Evolutionary conservation across 2,888 invertebrate genomes (phyloP), one percentile per base, ranked within the genome.

Genomic region (Trichopoda pennipes): DNA sequence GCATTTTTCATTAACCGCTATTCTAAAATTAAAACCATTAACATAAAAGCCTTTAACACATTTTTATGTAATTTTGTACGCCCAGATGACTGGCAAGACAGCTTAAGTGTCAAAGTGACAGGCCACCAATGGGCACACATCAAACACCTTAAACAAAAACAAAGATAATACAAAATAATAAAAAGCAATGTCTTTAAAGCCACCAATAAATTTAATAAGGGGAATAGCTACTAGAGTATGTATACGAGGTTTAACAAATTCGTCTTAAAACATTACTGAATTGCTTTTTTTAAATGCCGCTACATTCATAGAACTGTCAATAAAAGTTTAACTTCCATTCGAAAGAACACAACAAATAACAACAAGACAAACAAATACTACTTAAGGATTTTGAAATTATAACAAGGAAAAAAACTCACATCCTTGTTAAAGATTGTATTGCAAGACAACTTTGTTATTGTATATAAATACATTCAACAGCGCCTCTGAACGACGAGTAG

Each of bases 401-500:
- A 61, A 68, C 76, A 66, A 77, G 28, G 2, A 1, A 38, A 49
- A 32, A 9, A 44, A 49, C 9, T 3, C 42, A 44, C 42, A 70
- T 82, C 70, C 70, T 81, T 55, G 42, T 23, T 23, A 56, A 44
- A 56, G 17, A 23, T n/a, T 47, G 19, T 19, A n/a, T 49, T 19
- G 14, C 12, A 19, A 21, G 8, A 4, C 14, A 51, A 23, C 8
- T 16, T 32, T n/a, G 3, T 3, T 58, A 42, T 4, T 16, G 2
- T 19, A n/a, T n/a, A n/a, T 28, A 16, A 2, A 2, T 16, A 53
- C 9, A n/a, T 19, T 16, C 0, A 38, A 56, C 74, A 85, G 85
- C 85, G 86, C 87, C 86, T 77, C 77, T 68, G 74, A 81, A 78
- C 86, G 87, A 85, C 58, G 55, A 81, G 77, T 87, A 87, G 87